Conservation (phyloP, 1,140 invertebrate species). For the Ruditapes philippinarum region DNA sequence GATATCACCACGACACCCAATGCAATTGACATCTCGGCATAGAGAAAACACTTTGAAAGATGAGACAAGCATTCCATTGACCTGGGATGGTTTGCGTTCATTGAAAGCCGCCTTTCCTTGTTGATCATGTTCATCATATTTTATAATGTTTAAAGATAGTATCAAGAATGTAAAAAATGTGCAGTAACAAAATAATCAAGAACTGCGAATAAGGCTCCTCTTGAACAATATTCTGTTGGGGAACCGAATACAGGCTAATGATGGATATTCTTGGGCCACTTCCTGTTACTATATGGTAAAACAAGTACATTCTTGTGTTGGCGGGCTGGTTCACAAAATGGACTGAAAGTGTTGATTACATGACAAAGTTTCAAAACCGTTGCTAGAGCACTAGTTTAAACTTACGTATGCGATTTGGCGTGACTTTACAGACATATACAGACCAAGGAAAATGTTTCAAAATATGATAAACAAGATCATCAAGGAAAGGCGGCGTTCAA, state of each 20-base stretch:
- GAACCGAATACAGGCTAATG: background rate
- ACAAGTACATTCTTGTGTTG: constrained; percentile 14
- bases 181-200: background rate
- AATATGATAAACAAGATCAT: too few species aligned
- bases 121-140: too few species aligned
- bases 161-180: background rate
- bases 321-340: constrained; percentile 20
- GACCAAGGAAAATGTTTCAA: constrained; percentile 45
- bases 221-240: constrained; percentile 4
- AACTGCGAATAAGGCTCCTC: background rate
- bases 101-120: too few species aligned
- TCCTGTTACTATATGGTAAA: background rate
- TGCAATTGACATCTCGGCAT: too few species aligned
- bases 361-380: background rate
- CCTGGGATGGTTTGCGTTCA: too few species aligned
- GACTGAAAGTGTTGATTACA: background rate
- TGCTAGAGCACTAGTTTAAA: background rate
- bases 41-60: too few species aligned
- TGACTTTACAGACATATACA: constrained; percentile 13
- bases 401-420: constrained; percentile 14
- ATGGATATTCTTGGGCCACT: constrained; percentile 21
- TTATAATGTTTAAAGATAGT: too few species aligned
- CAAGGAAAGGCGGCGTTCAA: too few species aligned
- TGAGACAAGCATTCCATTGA: too few species aligned
- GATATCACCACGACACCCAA: too few species aligned